These are phyloP conservation scores for Lycocorax pyrrhopterus DNA, from an alignment of 2,113 vertebrate genomes.

Conservation along the genomic window DNA sequence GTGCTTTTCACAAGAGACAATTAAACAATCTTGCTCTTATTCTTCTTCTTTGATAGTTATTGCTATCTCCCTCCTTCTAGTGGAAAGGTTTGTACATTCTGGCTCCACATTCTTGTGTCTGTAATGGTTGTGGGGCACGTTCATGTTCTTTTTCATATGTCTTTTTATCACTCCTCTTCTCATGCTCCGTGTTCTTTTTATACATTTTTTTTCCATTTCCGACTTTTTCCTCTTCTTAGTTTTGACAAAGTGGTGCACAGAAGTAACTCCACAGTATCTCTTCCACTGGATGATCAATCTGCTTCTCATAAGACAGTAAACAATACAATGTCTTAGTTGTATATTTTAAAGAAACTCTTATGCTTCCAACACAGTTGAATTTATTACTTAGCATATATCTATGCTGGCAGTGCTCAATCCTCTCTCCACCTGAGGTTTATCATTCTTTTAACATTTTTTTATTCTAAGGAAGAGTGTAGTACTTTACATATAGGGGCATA, in stretches of 20 bases:
- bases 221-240: neutral
- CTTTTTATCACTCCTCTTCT: neutral
- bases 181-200: neutral
- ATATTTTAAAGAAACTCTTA: neutral
- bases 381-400: neutral
- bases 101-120: rapidly evolving
- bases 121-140: neutral
- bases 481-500: neutral
- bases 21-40: neutral
- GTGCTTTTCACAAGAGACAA: neutral
- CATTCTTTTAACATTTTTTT: neutral
- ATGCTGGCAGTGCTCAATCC: neutral
- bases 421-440: neutral
- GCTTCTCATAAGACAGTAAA: neutral
- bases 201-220: neutral
- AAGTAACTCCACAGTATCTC: neutral
- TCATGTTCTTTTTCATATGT: neutral
- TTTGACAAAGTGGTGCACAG: neutral
- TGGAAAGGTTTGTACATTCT: neutral
- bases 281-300: neutral
- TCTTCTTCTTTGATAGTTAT: neutral
- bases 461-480: neutral
- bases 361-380: neutral
- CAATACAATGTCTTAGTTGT: neutral
- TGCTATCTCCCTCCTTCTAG: neutral